Base-by-base conservation (phyloP, 1,140 invertebrate species). In the Drosophila saltans region DNA sequence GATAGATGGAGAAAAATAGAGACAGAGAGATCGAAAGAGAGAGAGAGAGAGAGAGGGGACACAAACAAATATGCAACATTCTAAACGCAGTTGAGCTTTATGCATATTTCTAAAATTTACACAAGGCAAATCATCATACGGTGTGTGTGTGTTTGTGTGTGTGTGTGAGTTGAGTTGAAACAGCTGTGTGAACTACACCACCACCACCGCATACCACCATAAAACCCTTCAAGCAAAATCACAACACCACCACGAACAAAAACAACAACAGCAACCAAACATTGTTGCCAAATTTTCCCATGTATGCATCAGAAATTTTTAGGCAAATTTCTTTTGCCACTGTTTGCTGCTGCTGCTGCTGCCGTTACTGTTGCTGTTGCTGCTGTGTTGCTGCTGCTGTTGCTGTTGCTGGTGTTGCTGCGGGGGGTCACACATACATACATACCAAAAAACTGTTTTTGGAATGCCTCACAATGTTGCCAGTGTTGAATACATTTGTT, bases 41-140 rank as follows among this genome's bases (percentile, higher is more conserved):
- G 45, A 24, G 5, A 52, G 8, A 26, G 16, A 7, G 45, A 26
- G 8, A 40, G 21, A 30, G 26, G 21, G 57, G 30, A 8, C 10
- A 36, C 57, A 59, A 39, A 39, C 57, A 40, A 59, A 59, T 59
- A 39, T 59, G 33, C 57, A 59, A 40, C 57, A 40, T 59, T 59
- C 57, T 16, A 59, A 59, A 59, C 36, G 57, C 21, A 59, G 33
- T 33, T 26, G 21, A 26, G 45, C 45, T 52, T 52, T 52, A 26
- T 52, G 45, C 45, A 52, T 52, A 52, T 24, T 52, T 52, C 24
- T 52, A 24, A 26, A 52, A 9, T 52, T 26, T 52, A 52, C 57
- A 21, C 57, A 59, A 59, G 57, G 21, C 45, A 26, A 26, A 52
- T 52, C 21, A 52, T 52, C 45, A 52, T 24, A 52, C 8, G 21